phyloP scores from a whole-genome alignment of 2,888 invertebrate species.

The Plagodis pulveraria region DNA sequence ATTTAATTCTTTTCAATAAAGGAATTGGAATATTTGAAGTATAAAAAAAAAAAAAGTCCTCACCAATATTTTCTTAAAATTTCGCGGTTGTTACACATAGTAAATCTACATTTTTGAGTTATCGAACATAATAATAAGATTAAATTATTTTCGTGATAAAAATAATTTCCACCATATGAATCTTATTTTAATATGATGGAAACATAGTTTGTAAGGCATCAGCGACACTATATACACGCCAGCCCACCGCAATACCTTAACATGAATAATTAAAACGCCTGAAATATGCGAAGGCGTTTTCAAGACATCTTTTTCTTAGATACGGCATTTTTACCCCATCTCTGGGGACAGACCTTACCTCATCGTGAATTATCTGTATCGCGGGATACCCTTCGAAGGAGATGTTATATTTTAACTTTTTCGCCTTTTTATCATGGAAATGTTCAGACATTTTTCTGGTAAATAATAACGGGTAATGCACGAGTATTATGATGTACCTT shows the following conservation, averaged over 20 bases:
- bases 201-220: too few relatives aligned
- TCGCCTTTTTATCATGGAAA: conserved; percentile 19
- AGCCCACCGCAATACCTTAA: conserved; percentile 12
- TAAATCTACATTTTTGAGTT: too few relatives aligned
- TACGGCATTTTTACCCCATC: conserved; percentile 21
- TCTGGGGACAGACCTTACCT: conserved; percentile 13
- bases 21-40: too few relatives aligned
- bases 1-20: too few relatives aligned
- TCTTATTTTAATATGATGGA: too few relatives aligned
- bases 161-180: too few relatives aligned
- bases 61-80: too few relatives aligned
- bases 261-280: conserved; percentile 24
- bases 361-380: conserved; percentile 21
- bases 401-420: conserved; percentile 25
- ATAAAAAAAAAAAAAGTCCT: too few relatives aligned
- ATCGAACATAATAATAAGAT: too few relatives aligned
- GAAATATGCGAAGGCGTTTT: conserved; percentile 1
- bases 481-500: too few relatives aligned
- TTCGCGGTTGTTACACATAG: too few relatives aligned
- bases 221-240: not conserved
- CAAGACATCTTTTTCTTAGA: conserved; percentile 4
- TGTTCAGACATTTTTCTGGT: not conserved
- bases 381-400: conserved; percentile 18
- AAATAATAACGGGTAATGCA: not conserved
- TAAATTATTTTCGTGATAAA: too few relatives aligned